phyloP scores from a whole-genome alignment of 2,797 vertebrate species.

The Avahi laniger region DNA sequence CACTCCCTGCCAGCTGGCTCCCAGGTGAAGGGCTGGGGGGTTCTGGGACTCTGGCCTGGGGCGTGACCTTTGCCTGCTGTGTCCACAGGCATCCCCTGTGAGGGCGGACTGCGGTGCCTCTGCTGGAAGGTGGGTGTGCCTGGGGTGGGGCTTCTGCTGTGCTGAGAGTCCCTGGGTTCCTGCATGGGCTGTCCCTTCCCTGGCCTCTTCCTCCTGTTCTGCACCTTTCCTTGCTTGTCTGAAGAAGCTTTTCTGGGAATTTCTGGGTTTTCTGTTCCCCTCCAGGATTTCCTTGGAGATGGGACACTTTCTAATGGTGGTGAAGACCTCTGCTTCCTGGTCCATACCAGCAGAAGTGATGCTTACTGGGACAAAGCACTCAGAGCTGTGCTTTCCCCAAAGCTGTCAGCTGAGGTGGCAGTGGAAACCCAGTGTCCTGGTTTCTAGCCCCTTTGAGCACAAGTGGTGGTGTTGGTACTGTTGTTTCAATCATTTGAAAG shows the following conservation, averaged over 20 bases:
- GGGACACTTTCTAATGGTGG: background rate
- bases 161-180: background rate
- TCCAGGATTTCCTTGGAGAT: background rate
- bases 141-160: conserved; percentile 43
- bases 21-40: conserved; percentile 49
- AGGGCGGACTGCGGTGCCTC: conserved; percentile 95
- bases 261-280: conserved; percentile 8
- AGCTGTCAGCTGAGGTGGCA: background rate
- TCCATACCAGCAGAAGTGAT: background rate
- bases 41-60: conserved; percentile 37
- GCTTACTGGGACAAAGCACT: background rate
- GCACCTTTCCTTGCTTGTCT: background rate
- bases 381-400: background rate
- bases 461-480: background rate
- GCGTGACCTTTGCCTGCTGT: conserved; percentile 72
- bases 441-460: background rate
- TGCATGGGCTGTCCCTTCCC: conserved; percentile 18
- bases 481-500: background rate
- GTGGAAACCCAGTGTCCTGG: background rate
- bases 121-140: conserved; percentile 96
- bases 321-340: background rate
- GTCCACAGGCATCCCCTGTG: conserved; percentile 94
- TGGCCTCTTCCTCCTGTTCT: background rate
- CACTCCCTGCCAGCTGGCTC: background rate
- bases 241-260: conserved; percentile 27